A percentile compares a stretch with the other conserved stretches of the same genome.
phyloP scores from a whole-genome alignment of 2,113 vertebrate species.

The Pseudopodoces humilis region DNA sequence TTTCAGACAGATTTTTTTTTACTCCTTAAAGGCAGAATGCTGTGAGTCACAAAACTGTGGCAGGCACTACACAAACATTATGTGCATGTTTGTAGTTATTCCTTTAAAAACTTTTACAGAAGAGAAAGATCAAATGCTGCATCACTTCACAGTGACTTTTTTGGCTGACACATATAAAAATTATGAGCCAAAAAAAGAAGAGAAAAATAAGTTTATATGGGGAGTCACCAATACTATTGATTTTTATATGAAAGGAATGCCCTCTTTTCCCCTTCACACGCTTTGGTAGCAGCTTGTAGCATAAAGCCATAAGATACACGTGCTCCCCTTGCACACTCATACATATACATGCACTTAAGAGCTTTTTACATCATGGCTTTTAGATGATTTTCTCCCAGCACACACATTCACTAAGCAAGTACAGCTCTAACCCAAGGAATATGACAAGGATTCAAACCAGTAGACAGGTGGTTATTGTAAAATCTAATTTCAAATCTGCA shows the following conservation, averaged over 20 bases:
- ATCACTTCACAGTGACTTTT: not conserved
- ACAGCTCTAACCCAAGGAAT: not conserved
- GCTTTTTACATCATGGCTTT: not conserved
- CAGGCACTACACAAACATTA: not conserved
- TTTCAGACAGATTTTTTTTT: constrained; percentile 4
- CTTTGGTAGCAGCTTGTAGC: not conserved
- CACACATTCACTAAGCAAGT: not conserved
- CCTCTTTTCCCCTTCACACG: not conserved
- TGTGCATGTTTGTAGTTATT: not conserved
- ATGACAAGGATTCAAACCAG: not conserved
- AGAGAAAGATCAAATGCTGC: not conserved
- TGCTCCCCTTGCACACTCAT: not conserved
- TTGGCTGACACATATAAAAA: not conserved
- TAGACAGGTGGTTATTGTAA: constrained; percentile 57
- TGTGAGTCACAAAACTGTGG: constrained; percentile 10
- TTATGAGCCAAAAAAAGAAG: not conserved
- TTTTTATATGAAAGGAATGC: not conserved
- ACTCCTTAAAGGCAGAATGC: constrained; percentile 3
- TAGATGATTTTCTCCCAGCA: not conserved
- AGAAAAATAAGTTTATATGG: not conserved
- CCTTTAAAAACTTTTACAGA: not conserved
- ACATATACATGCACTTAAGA: not conserved
- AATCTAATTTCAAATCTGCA: constrained; percentile 65
- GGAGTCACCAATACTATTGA: not conserved
- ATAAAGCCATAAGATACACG: not conserved